Base-by-base conservation (phyloP, 2,888 invertebrate species). In the Caenorhabditis macrosperma region DNA sequence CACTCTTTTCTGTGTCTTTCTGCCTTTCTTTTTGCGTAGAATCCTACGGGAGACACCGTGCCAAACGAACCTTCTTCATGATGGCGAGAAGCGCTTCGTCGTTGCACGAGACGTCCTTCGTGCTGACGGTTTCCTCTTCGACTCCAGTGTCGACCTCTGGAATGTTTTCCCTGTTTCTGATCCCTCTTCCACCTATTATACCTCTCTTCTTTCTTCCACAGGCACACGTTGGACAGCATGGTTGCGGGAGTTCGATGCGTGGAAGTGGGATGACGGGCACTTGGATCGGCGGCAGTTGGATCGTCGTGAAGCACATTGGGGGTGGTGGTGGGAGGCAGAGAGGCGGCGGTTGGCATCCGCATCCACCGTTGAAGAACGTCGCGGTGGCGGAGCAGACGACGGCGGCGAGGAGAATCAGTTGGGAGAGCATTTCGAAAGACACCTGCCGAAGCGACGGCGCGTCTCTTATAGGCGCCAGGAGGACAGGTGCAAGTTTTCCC, bases 141-240 rank as follows among this genome's bases (percentile, higher is more conserved):
- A 67, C 26, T 10, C 55, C 64, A 7, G 63, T 17, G 38, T 63
- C 64, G 38, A 72, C 46, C 48, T 63, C 72, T 71, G 52, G 10
- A 72, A 52, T 15, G 1, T 22, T 15, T 20, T n/a, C 22, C 33
- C 66, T 41, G 26, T 41, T n/a, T n/a, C n/a, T n/a, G n/a, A n/a
- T n/a, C n/a, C n/a, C n/a, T n/a, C n/a, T n/a, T n/a, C n/a, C n/a
- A n/a, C n/a, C n/a, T n/a, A n/a, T n/a, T 17, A 26, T 10, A 52
- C 66, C 74, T 48, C 86, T 82, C 84, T 86, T 86, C 81, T 84
- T 86, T 52, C 86, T 78, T 41, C 86, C 86, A 66, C 86, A 86
- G 24, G 82, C 82, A 33, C 86, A 83, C 17, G 84, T 78, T 41
- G 83, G 81, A 44, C 78, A 81, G 22, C 83, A 85, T 9, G 83